Evolutionary conservation across 2,113 vertebrate species (phyloP).

Genomic region (Strigops habroptila): DNA sequence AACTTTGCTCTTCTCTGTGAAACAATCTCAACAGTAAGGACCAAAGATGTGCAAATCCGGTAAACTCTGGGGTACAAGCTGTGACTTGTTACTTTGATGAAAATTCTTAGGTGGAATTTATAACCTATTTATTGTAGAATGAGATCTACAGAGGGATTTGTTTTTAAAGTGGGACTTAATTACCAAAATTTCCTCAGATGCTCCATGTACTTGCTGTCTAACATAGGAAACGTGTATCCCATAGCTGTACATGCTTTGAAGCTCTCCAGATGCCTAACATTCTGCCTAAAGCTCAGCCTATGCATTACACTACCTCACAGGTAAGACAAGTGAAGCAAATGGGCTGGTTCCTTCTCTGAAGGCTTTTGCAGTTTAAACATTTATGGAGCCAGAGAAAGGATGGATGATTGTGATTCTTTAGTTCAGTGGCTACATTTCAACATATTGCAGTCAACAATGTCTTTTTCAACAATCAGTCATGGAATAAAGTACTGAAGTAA

Average conservation of each 20-base stretch:
- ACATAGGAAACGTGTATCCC: not conserved
- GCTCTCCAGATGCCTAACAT: not conserved
- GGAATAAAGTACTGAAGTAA: not conserved
- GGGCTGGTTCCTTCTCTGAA: not conserved
- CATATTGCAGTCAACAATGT: not conserved
- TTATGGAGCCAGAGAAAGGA: not conserved
- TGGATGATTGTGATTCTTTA: not conserved
- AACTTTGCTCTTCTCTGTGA: not conserved
- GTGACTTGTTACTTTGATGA: not conserved
- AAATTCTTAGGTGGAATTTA: not conserved
- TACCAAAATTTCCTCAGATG: not conserved
- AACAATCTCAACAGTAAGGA: not conserved
- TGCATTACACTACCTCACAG: not conserved
- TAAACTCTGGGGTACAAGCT: not conserved
- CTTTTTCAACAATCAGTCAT: not conserved
- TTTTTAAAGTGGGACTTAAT: not conserved
- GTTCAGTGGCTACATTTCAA: not conserved
- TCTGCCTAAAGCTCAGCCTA: not conserved
- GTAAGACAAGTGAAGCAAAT: not conserved
- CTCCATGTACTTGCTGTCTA: not conserved
- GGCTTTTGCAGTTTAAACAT: not conserved
- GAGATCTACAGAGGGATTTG: not conserved
- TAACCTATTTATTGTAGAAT: not conserved
- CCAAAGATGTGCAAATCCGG: not conserved
- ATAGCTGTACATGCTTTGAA: accelerated